Evolutionary conservation across 2,113 vertebrate species (phyloP).

Genomic region (Danionella cerebrum): DNA sequence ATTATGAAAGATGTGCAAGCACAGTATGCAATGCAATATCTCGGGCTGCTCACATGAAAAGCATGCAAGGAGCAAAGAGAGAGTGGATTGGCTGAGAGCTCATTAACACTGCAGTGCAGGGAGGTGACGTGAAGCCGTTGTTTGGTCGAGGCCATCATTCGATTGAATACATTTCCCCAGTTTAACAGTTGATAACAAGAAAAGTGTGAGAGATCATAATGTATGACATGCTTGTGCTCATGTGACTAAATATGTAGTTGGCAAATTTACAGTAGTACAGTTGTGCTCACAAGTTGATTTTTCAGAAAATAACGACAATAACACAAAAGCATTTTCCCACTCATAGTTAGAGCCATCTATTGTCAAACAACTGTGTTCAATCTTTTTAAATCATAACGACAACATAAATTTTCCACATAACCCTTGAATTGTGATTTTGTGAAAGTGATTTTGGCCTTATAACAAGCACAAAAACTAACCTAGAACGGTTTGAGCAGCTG

Average conservation of each 20-base stretch:
- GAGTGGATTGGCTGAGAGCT: background rate
- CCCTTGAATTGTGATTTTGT: too few relatives aligned
- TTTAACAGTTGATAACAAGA: background rate
- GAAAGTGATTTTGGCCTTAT: too few relatives aligned
- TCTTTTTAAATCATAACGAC: too few relatives aligned
- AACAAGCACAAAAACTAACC: too few relatives aligned
- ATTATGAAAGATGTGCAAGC: slow-evolving; percentile 33
- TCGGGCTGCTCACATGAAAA: slow-evolving; percentile 39
- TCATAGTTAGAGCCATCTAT: too few relatives aligned
- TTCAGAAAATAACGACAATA: too few relatives aligned
- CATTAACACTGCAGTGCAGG: background rate
- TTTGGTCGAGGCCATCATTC: background rate
- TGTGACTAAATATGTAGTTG: background rate
- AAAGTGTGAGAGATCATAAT: background rate
- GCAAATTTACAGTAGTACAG: background rate
- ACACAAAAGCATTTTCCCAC: too few relatives aligned
- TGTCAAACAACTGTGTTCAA: too few relatives aligned
- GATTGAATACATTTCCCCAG: background rate
- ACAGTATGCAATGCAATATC: slow-evolving; percentile 42
- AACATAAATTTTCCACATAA: too few relatives aligned
- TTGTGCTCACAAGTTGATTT: too few relatives aligned
- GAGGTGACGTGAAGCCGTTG: background rate
- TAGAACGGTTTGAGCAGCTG: too few relatives aligned
- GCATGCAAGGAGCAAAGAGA: slow-evolving; percentile 54
- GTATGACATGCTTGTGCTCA: background rate